A percentile compares a stretch with the other conserved stretches of the same genome.
Conservation (phyloP, 1,140 invertebrate species). For the Agrilus planipennis region DNA sequence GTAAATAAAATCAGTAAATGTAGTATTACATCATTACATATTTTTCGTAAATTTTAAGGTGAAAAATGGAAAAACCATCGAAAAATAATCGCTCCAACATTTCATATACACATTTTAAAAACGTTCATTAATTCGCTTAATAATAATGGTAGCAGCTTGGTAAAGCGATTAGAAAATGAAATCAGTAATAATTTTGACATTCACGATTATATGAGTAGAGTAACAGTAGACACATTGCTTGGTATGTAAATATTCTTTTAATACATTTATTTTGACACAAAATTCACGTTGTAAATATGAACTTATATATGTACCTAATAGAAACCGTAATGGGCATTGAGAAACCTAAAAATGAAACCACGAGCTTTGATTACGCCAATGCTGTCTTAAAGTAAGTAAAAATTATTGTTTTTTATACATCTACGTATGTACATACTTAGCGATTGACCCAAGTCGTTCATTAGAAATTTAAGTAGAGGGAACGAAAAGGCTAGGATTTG, state of each 20-base stretch:
- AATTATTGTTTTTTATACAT: too few species aligned
- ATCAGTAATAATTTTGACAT: conserved; percentile 62
- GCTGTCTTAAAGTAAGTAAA: conserved; percentile 48
- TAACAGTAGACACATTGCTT: conserved; percentile 79
- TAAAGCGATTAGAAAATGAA: conserved; percentile 51
- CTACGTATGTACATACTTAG: too few species aligned
- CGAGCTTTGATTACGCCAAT: conserved; percentile 55
- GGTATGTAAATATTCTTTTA: conserved; percentile 37
- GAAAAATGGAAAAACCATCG: conserved; percentile 66
- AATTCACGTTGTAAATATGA: too few species aligned
- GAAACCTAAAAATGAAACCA: conserved; percentile 43
- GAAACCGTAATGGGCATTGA: conserved; percentile 61
- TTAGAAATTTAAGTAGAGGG: too few species aligned
- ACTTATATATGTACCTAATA: too few species aligned
- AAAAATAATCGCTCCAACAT: conserved; percentile 86
- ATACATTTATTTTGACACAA: conserved; percentile 1
- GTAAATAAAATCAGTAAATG: too few species aligned
- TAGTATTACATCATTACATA: too few species aligned
- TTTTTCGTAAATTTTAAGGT: conserved; percentile 35
- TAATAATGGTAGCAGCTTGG: conserved; percentile 60
- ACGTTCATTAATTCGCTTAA: conserved; percentile 81
- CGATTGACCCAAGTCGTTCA: too few species aligned
- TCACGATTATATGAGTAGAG: conserved; percentile 70
- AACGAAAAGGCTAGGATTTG: too few species aligned
- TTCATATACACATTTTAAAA: conserved; percentile 84